Base-by-base conservation (phyloP, 1,140 invertebrate genomes). In the Drosophila kohkoa region DNA sequence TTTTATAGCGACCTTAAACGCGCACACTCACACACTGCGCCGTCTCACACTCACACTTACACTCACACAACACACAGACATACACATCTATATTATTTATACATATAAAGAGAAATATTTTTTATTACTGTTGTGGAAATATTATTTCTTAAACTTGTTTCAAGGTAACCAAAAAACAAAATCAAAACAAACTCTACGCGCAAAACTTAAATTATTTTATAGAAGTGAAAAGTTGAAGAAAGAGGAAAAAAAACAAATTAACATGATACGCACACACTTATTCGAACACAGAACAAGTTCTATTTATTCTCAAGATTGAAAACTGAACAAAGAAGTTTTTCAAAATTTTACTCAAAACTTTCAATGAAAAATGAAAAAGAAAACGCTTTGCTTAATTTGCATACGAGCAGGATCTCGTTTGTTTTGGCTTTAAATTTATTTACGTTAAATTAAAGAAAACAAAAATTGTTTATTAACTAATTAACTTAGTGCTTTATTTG, bases 331-430 rank as follows among this genome's bases (percentile, higher is more conserved):
- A 65, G 20, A 25, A 38, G 48, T 46, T 86, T 77, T 82, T 87
- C 71, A 70, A 87, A 82, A 77, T 75, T 81, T 77, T 73, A 71
- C 71, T 78, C 67, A 58, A 79, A 77, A 76, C 48, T 59, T 71
- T 63, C 20, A 25, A n/a, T n/a, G n/a, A n/a, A 25, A 25, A 3
- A 25, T 25, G 67, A 69, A 70, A 49, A 30, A 46, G 16, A 64
- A 85, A 77, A 77, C 73, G 77, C 86, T 75, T 62, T 68, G 79
- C 67, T 71, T 77, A 43, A 81, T 81, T 88, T 89, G 85, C 83
- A 89, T 79, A 75, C 87, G 90, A 91, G 90, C 90, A 91, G 90
- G 90, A 91, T 91, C 90, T 91, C 90, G 90, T 81, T 83, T 88
- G 83, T 87, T 57, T 87, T 91, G 90, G 86, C 87, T 91, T 90